Evolutionary conservation across 2,113 vertebrate genomes (phyloP).

Genomic region (Dissostichus mawsoni): DNA sequence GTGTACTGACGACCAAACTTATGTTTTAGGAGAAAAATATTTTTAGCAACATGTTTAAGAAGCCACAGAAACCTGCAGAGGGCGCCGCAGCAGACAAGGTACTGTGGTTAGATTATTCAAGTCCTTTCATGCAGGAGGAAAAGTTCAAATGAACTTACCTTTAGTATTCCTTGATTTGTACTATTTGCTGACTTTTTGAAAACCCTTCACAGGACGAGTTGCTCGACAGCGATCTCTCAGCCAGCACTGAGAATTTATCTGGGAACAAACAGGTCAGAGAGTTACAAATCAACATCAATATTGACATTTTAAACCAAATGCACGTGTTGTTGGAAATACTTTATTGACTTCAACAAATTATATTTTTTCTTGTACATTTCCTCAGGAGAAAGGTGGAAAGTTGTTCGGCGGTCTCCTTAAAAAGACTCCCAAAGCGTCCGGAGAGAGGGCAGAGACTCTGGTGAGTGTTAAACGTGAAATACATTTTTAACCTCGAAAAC

Average conservation of each 20-base stretch:
- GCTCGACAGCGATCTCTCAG: slow-evolving; percentile 24
- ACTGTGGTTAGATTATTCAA: no score
- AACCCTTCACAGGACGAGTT: slow-evolving; percentile 35
- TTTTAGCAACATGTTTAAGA: slow-evolving; percentile 72
- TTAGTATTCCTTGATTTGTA: no score
- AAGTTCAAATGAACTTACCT: neutral
- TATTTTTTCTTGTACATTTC: neutral
- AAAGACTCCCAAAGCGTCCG: slow-evolving; percentile 56
- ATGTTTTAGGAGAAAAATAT: slow-evolving; percentile 66
- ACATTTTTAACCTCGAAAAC: neutral
- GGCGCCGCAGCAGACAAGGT: slow-evolving; percentile 51
- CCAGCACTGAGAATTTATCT: slow-evolving; percentile 46
- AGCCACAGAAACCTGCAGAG: slow-evolving; percentile 55
- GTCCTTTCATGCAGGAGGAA: no score
- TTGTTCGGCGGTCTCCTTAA: slow-evolving; percentile 61
- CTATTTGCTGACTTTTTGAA: neutral
- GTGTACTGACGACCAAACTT: neutral
- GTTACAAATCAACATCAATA: neutral
- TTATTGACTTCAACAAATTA: neutral
- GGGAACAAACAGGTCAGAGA: slow-evolving; percentile 58
- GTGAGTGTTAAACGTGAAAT: neutral
- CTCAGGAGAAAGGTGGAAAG: slow-evolving; percentile 55
- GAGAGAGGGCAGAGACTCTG: slow-evolving; percentile 29
- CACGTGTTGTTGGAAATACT: no score
- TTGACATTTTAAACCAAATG: neutral